Evolutionary conservation across 1,140 invertebrate species (phyloP).

Genomic region (Brachionus paranguensis): DNA sequence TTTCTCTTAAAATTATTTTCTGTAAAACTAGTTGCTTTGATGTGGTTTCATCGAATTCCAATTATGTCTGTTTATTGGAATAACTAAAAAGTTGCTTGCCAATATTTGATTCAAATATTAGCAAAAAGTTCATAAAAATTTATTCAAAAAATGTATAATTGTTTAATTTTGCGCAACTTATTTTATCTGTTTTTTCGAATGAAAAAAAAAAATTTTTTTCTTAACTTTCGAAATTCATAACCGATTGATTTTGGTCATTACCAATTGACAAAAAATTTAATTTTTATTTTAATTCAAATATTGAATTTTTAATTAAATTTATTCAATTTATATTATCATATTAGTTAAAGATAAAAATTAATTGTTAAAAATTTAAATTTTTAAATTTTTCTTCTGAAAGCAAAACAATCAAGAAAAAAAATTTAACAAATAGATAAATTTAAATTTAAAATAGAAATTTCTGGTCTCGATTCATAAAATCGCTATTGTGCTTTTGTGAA

Average conservation of each 20-base stretch:
- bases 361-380: no score
- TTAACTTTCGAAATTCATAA: not conserved
- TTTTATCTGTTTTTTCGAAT: not conserved
- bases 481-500: not conserved
- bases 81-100: not conserved
- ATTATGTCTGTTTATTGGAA: not conserved
- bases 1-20: not conserved
- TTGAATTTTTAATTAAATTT: no score
- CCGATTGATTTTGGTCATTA: not conserved
- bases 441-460: not conserved
- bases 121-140: not conserved
- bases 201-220: not conserved
- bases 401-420: no score
- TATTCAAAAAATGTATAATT: not conserved
- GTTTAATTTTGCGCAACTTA: not conserved
- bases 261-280: no score
- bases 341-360: no score
- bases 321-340: no score
- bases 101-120: not conserved
- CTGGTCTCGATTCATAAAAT: not conserved
- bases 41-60: not conserved
- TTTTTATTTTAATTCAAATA: no score
- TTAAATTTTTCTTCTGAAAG: no score
- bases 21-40: not conserved
- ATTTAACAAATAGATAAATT: no score